Base-by-base conservation (phyloP, 2,888 invertebrate genomes). In the Torymus auratus region DNA sequence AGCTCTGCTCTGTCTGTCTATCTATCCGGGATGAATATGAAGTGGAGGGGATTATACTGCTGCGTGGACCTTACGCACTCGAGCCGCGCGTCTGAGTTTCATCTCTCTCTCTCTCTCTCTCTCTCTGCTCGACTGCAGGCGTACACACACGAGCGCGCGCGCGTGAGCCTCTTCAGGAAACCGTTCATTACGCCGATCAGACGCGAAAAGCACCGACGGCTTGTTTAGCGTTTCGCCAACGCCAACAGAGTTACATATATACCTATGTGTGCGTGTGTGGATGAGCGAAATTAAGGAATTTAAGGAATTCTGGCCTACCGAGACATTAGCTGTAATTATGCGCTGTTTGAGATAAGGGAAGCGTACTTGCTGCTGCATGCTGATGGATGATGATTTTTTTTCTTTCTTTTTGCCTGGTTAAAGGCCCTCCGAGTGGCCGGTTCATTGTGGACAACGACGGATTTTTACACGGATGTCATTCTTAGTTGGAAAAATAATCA, bases 151-250 rank as follows among this genome's bases (percentile, higher is more conserved):
- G 7, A 72, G 76, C 78, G 52, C 23, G 80, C 41, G 12, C 28
- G 23, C 55, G 41, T n/a, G 61, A 61, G 69, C 55, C 78, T 76
- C 77, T 76, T 82, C 80, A 82, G 82, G 82, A 82, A 82, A 72
- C 82, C 62, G 82, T 78, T 80, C 82, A 82, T 82, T 82, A 82
- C 71, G 80, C 68, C 82, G 82, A 82, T 80, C 82, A 82, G 80
- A 82, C 73, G 67, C 80, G 77, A 80, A 80, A 80, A 80, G 82
- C 79, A 75, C 79, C 79, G 76, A 61, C 74, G 71, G 55, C 71
- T 72, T 72, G 68, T 62, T 68, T 72, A 67, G 71, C 20, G 15
- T 55, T 68, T 55, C n/a, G 55, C n/a, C 14, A 55, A 62, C 23
- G n/a, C 14, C n/a, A 13, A 23, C 17, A 20, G 4, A 12, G 41